Evolutionary conservation across 2,113 vertebrate species (phyloP), one percentile per base, ranked within the genome.

Genomic region (Chamaetylas fuelleborni): DNA sequence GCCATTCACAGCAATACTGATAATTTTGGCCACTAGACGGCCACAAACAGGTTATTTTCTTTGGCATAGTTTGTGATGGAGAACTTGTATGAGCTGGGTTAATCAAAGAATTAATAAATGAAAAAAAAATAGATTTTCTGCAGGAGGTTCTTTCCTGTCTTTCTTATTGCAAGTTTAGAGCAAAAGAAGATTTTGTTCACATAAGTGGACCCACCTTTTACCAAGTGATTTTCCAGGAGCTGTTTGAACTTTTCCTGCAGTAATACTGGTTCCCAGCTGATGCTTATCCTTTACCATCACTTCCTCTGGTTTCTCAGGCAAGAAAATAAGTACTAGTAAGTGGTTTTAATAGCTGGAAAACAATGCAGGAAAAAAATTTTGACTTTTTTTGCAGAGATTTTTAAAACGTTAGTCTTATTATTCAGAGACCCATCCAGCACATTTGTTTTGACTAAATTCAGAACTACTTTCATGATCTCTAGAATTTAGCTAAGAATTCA

Each of bases 1-100:
- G 15, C 19, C 43, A 10, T 74, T 42, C 5, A 8, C 34, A 28
- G 28, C n/a, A 72, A 12, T 0, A 0, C 20, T 42, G 73, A 13
- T 20, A 4, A 14, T 73, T 81, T 34, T 54, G 42, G n/a, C n/a
- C 62, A 45, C 19, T 33, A 18, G 34, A 61, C 13, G 0, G 28
- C 18, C 36, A 53, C 31, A 28, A 34, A 33, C 1, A 47, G 12
- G 28, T 17, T 48, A 6, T 33, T 60, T n/a, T 42, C 43, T 72
- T 69, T 45, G 72, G 12, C 8, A 8, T 28, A 23, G 34, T 19
- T 87, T 60, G 47, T 16, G 23, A 61, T 34, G 29, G 19, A 71
- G 78, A 70, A 58, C 48, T 62, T 24, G 25, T 31, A 45, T 36
- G 18, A 66, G 9, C 33, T 19, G 43, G 33, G 33, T 66, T 15